These are phyloP conservation scores for Synergus gifuensis DNA, from an alignment of 2,888 invertebrate genomes.

Conservation along the genomic window DNA sequence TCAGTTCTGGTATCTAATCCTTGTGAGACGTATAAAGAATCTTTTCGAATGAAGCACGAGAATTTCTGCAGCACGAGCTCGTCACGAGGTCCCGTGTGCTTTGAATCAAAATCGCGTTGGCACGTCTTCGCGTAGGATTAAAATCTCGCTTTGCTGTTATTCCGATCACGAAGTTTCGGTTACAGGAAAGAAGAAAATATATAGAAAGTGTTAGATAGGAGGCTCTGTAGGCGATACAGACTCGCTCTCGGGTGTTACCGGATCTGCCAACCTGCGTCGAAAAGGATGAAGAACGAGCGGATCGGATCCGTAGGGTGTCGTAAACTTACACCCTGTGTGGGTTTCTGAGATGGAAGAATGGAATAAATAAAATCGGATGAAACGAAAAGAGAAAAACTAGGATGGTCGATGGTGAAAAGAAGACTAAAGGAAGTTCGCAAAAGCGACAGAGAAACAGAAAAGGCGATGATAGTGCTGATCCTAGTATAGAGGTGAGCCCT, in stretches of 20 bases:
- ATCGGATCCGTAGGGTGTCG: conserved; percentile 51
- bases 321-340: conserved; percentile 46
- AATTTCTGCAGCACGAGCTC: conserved; percentile 29
- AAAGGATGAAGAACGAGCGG: conserved; percentile 52
- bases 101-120: conserved; percentile 35
- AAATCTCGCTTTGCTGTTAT: conserved; percentile 55
- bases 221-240: conserved; percentile 19
- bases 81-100: conserved; percentile 20
- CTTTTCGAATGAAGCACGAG: conserved; percentile 22
- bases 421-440: conserved; percentile 43
- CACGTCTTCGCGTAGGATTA: conserved; percentile 50
- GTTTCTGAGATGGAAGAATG: conserved; percentile 34
- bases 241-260: conserved; percentile 32
- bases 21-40: conserved; percentile 28
- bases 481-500: background rate
- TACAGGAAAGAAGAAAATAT: conserved; percentile 45
- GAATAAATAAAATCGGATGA: conserved; percentile 49
- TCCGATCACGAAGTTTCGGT: conserved; percentile 56
- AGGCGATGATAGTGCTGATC: conserved; percentile 28
- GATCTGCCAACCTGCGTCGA: conserved; percentile 47
- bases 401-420: conserved; percentile 40
- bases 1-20: conserved; percentile 24
- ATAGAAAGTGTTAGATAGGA: conserved; percentile 13
- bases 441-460: conserved; percentile 44
- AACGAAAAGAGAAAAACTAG: conserved; percentile 15